These are phyloP conservation scores for Yponomeuta evonymella DNA, from an alignment of 2,888 invertebrate species.

Conservation along the genomic window DNA sequence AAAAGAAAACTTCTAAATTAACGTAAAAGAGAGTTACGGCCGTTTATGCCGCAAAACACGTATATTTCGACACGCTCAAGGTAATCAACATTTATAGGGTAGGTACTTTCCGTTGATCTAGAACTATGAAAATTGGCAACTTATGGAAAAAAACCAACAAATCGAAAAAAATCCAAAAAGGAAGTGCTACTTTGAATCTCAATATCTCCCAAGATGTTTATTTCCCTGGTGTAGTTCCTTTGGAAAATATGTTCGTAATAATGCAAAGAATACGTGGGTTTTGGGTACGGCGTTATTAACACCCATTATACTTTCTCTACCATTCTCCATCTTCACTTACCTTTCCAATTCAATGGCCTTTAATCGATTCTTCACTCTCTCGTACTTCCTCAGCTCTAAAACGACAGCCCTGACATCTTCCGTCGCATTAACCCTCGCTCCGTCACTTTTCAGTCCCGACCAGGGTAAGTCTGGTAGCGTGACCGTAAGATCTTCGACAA, in stretches of 20 bases:
- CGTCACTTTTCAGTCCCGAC: background rate
- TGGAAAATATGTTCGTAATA: background rate
- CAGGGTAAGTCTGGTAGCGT: background rate
- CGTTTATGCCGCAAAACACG: too few relatives aligned
- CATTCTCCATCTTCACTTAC: background rate
- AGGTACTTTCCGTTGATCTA: too few relatives aligned
- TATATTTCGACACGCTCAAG: too few relatives aligned
- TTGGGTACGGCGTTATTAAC: background rate
- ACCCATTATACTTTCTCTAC: background rate
- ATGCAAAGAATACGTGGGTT: background rate
- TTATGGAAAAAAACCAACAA: too few relatives aligned
- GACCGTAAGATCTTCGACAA: background rate
- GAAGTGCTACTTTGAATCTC: too few relatives aligned
- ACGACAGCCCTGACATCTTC: background rate
- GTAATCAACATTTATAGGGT: too few relatives aligned
- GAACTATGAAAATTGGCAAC: too few relatives aligned
- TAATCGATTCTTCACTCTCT: background rate
- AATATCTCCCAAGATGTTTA: too few relatives aligned
- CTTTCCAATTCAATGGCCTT: background rate
- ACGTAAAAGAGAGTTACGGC: too few relatives aligned
- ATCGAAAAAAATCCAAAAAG: too few relatives aligned
- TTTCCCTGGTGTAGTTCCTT: background rate
- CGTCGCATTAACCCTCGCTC: background rate
- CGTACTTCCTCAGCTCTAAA: background rate
- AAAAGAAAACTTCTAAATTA: too few relatives aligned